Conservation (phyloP, 2,113 vertebrate species). For the Rhizomys pruinosus region DNA sequence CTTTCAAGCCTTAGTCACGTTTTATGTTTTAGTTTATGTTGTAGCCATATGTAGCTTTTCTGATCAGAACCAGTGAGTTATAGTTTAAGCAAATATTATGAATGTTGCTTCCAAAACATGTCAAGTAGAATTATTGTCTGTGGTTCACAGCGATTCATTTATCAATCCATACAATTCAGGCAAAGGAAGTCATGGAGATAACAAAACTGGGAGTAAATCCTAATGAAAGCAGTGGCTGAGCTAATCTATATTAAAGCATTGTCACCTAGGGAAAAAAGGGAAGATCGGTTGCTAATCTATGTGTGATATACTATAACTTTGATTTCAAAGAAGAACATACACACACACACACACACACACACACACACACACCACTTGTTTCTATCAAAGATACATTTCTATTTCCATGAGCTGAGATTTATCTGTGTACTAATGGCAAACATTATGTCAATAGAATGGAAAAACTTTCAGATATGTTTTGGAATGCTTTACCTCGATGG, state of each 20-base stretch:
- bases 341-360: no score
- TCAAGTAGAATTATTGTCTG: neutral
- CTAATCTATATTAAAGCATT: neutral
- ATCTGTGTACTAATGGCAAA: slow-evolving; percentile 38
- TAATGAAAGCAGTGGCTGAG: neutral
- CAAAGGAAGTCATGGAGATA: neutral
- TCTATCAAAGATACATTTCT: slow-evolving; percentile 44
- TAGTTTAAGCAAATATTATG: slow-evolving; percentile 19
- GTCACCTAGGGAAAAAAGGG: neutral
- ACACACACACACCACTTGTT: neutral
- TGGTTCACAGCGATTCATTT: slow-evolving; percentile 38
- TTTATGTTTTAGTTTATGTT: slow-evolving; percentile 29
- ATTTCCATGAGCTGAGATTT: slow-evolving; percentile 38
- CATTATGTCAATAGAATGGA: neutral
- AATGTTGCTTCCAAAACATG: slow-evolving; percentile 43
- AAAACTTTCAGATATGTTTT: slow-evolving; percentile 56
- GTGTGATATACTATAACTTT: slow-evolving; percentile 34
- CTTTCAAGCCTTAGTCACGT: neutral
- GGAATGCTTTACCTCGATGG: slow-evolving; percentile 44
- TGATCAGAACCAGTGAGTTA: neutral
- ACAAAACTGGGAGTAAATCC: neutral
- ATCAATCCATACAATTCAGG: neutral
- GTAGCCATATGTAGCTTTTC: neutral
- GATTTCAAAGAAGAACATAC: neutral
- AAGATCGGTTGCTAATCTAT: slow-evolving; percentile 34